phyloP scores from a whole-genome alignment of 2,888 invertebrate genomes.

The Leptopilina drosophilae region DNA sequence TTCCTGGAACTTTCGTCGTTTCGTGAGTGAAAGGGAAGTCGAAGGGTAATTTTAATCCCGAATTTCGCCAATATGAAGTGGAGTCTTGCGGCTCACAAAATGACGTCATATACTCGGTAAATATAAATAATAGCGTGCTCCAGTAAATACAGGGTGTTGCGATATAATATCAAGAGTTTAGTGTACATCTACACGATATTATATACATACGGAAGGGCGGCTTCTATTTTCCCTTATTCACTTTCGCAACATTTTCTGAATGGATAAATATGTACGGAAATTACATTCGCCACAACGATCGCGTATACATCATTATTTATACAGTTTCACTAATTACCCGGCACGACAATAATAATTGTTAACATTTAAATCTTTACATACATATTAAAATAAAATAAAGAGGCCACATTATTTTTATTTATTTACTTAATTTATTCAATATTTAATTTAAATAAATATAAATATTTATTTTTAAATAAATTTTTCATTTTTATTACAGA shows the following conservation, averaged over 20 bases:
- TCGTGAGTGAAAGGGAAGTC: slow-evolving; percentile 36
- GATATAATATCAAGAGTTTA: slow-evolving; percentile 1
- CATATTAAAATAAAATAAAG: no score
- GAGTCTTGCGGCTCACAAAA: neutral
- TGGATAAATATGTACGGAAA: neutral
- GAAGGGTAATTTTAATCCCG: slow-evolving; percentile 35
- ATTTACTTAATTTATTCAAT: no score
- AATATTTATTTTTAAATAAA: no score
- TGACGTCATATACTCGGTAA: neutral
- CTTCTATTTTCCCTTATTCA: neutral
- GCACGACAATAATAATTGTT: no score
- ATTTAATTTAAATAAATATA: no score
- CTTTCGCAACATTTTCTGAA: neutral
- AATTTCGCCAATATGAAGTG: neutral
- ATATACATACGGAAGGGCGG: no score
- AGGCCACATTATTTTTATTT: no score
- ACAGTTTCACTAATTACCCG: no score
- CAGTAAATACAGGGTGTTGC: neutral
- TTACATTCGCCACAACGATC: no score
- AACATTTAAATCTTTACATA: no score
- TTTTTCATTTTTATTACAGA: no score
- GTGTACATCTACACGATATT: neutral
- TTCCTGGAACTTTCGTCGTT: slow-evolving; percentile 41
- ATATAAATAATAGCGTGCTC: slow-evolving; percentile 16
- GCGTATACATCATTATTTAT: no score